Conservation (phyloP, 2,888 invertebrate species). For the Pseudoips prasinana region DNA sequence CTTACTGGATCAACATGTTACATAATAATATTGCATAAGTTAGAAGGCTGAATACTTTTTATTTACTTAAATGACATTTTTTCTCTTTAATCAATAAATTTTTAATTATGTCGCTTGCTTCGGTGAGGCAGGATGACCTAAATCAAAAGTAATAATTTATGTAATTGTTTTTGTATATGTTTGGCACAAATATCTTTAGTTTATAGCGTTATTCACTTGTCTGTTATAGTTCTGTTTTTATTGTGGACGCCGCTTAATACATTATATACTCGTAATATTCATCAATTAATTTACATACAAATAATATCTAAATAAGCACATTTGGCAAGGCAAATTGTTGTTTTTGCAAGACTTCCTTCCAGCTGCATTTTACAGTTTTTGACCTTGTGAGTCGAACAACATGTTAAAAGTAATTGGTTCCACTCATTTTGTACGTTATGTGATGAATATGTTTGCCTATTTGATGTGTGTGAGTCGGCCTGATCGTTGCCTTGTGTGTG, state of each 20-base stretch:
- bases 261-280: too few relatives aligned
- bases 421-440: constrained; percentile 38
- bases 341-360: constrained; percentile 31
- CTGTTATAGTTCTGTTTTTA: too few relatives aligned
- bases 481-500: constrained; percentile 48
- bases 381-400: too few relatives aligned
- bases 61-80: constrained; percentile 42
- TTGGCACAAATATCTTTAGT: constrained; percentile 42
- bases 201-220: constrained; percentile 14
- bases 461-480: constrained; percentile 43
- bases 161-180: constrained; percentile 15
- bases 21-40: constrained; percentile 39
- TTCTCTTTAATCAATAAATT: constrained; percentile 30
- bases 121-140: constrained; percentile 12
- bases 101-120: constrained; percentile 16
- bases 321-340: constrained; percentile 12
- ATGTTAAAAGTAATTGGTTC: too few relatives aligned
- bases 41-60: constrained; percentile 46
- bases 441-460: constrained; percentile 40
- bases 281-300: too few relatives aligned
- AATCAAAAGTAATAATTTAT: constrained; percentile 20
- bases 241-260: too few relatives aligned
- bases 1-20: constrained; percentile 33
- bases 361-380: constrained; percentile 30
- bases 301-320: too few relatives aligned